phyloP scores from a whole-genome alignment of 2,888 invertebrate genomes.

The Parnassius orleans region DNA sequence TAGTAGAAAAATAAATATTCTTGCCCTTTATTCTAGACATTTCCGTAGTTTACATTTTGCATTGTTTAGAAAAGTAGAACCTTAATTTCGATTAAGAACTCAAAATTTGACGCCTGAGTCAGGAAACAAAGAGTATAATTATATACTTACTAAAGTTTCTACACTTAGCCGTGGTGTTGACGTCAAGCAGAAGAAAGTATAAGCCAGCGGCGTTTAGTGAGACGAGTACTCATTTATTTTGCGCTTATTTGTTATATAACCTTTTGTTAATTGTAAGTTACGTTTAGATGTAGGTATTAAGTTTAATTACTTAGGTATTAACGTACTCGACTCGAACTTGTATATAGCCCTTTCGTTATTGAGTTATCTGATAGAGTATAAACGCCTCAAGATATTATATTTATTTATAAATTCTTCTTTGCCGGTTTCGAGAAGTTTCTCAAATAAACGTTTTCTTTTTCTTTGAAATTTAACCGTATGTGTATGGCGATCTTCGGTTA shows the following conservation, averaged over 20 bases:
- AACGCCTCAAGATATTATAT: too few species aligned
- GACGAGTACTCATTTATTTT: slow-evolving; percentile 76
- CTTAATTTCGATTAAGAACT: too few species aligned
- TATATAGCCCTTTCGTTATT: neutral
- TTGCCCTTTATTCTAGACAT: neutral
- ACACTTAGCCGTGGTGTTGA: neutral
- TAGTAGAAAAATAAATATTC: too few species aligned
- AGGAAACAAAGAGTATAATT: too few species aligned
- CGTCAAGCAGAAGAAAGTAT: slow-evolving; percentile 24
- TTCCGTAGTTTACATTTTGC: neutral
- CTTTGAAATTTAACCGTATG: too few species aligned
- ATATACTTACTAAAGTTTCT: too few species aligned
- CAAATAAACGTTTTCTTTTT: too few species aligned
- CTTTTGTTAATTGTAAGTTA: slow-evolving; percentile 38
- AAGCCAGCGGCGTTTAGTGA: slow-evolving; percentile 58
- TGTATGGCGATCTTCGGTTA: too few species aligned
- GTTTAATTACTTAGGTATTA: slow-evolving; percentile 50
- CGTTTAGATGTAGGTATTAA: slow-evolving; percentile 56
- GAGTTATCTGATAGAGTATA: neutral
- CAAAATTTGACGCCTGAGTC: too few species aligned
- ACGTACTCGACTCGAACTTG: slow-evolving; percentile 69
- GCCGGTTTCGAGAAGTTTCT: too few species aligned
- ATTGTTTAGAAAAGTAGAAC: too few species aligned
- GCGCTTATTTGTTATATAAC: slow-evolving; percentile 64
- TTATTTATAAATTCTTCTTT: too few species aligned